Evolutionary conservation across 2,888 invertebrate species (phyloP), one percentile per base, ranked within the genome.

Genomic region (Linyphia triangularis): DNA sequence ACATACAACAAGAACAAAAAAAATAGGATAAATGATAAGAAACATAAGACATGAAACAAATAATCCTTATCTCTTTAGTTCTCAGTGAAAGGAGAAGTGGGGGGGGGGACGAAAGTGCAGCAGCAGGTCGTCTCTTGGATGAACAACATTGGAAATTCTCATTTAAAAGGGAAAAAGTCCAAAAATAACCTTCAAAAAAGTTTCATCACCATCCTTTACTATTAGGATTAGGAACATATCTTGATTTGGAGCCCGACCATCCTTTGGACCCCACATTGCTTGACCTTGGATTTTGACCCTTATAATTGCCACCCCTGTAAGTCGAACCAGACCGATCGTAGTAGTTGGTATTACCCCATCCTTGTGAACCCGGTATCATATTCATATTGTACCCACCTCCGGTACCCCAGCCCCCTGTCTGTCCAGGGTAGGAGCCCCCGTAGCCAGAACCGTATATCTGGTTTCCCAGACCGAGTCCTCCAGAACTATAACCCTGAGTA

Each of bases 181-280:
- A 51, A 57, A n/a, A 26, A n/a, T 57, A 51, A 26, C 19, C 3
- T 57, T 59, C 13, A 1, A 30, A 7, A 22, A 22, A 10, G 3
- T 22, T 10, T 70, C 65, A 86, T 51, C 63, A 79, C 65, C 37
- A 79, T 13, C 85, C 79, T 73, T 86, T 86, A 13, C 26, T 79
- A 24, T 73, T 79, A 4, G 72, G 28, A 37, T 73, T 73, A 22
- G 51, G 22, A 5, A 6, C 65, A 57, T 82, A 70, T 7, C 70
- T 61, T 6, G 22, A n/a, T 65, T 79, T 79, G 6, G 79, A 51
- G 5, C 13, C 33, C 7, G 81, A 26, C 72, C 72, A 72, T 1
- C 78, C 70, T 40, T 79, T 79, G 1, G 69, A 61, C 5, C 37
- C 28, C 22, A 70, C 37, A 37, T 67, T 85, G 22, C 65, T 72